Base-by-base conservation (phyloP, 2,888 invertebrate species). In the Lottia scabra region DNA sequence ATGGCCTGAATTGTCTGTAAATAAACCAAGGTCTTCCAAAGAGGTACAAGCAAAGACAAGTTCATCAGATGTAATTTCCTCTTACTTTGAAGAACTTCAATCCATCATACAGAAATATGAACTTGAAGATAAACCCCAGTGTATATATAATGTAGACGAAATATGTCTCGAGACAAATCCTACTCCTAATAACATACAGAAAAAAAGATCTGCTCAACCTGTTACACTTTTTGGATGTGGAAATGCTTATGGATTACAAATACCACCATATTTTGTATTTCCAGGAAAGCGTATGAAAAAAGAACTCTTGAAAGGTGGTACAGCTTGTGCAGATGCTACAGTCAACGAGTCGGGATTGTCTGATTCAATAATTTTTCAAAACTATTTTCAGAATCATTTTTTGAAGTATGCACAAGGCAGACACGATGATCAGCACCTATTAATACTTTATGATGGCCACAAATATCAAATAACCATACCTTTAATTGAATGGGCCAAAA, bases 71-170 rank as follows among this genome's bases (percentile, higher is more conserved):
- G 2, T 5, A 30, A 30, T 30, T 4, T 4, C 2, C 30, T 4
- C 3, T 2, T 30, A 70, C 43, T 71, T 74, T 62, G 71, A 74
- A 30, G 70, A 74, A 45, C 74, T 74, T 26, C 70, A 70, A 16
- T 44, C 63, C 12, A 68, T 74, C 26, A 56, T 74, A 16, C 64
- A 68, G 23, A 71, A 48, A 4, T 67, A 70, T 46, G 67, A 69
- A 3, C 65, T 74, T 56, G 70, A 74, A 67, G 70, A 74, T 15
- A 74, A 68, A 43, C 74, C 74, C 8, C 70, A 74, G n/a, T 74
- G 74, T 19, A 74, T 74, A 10, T 74, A 71, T 19, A 74, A 71
- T 38, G 26, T 74, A 0, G 65, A 71, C 13, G 74, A 74, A 26
- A n/a, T 70, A 8, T 62, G 68, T 62, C 64, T 74, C 26, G 63